Conservation (phyloP, 1,140 invertebrate genomes). For the Cheumatopsyche charites region DNA sequence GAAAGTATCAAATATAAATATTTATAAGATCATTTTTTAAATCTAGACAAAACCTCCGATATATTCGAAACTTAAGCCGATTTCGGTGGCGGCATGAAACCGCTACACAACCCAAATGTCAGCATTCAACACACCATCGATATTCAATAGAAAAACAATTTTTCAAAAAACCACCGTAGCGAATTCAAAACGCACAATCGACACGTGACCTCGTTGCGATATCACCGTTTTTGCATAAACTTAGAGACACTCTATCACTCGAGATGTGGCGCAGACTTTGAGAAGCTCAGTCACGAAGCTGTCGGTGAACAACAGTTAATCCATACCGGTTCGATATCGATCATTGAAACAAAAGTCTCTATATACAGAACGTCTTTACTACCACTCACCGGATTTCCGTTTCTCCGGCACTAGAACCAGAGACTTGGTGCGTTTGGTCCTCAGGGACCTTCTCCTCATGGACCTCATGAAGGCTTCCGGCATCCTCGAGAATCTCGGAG, state of each 20-base stretch:
- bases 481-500: constrained; percentile 56
- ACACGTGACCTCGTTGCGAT: no score
- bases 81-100: no score
- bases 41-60: no score
- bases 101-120: no score
- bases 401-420: constrained; percentile 71
- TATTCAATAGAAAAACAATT: no score
- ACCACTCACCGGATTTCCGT: constrained; percentile 74
- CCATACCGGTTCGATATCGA: constrained; percentile 20
- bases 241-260: no score
- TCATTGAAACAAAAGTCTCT: background rate
- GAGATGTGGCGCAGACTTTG: background rate
- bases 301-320: constrained; percentile 5
- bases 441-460: constrained; percentile 68
- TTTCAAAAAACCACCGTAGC: no score
- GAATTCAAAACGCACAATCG: no score
- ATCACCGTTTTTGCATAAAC: no score
- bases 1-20: background rate
- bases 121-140: no score
- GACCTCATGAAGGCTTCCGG: constrained; percentile 63
- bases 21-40: no score
- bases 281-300: background rate
- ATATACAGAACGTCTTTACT: constrained; percentile 28
- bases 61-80: no score
- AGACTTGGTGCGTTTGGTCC: constrained; percentile 73